Evolutionary conservation across 2,113 vertebrate species (phyloP).

Genomic region (Helogale parvula): DNA sequence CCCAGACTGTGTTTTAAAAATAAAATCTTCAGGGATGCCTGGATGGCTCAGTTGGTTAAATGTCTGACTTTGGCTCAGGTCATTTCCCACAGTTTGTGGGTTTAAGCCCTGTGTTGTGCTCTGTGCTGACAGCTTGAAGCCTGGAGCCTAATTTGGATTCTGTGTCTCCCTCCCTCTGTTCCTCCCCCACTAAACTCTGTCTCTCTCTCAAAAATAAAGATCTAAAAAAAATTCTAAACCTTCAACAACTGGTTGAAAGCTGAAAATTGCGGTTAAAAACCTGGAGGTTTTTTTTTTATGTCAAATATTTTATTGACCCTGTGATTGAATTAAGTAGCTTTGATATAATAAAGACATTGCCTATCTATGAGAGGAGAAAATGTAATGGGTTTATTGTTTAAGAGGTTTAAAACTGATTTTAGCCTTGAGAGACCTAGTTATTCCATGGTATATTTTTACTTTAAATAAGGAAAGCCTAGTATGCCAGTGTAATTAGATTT

Average conservation of each 20-base stretch:
- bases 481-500: background rate
- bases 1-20: no score
- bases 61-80: no score
- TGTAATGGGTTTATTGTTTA: background rate
- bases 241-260: slow-evolving; percentile 20
- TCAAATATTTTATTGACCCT: background rate
- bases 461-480: background rate
- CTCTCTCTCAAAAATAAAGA: no score
- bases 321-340: slow-evolving; percentile 12
- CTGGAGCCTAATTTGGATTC: no score
- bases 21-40: no score
- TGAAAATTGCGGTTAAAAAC: slow-evolving; percentile 31
- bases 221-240: no score
- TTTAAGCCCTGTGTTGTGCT: no score
- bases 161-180: no score
- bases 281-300: slow-evolving; percentile 32
- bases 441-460: slow-evolving; percentile 34
- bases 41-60: no score
- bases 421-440: background rate
- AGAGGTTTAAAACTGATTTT: slow-evolving; percentile 39
- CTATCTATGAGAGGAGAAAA: background rate
- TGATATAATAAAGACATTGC: slow-evolving; percentile 9
- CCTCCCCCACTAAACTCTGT: no score
- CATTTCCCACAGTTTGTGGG: no score
- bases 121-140: no score